A percentile compares a stretch with the other conserved stretches of the same genome.
These are phyloP conservation scores for Mustela nigripes DNA, from an alignment of 2,113 vertebrate species.

Conservation along the genomic window DNA sequence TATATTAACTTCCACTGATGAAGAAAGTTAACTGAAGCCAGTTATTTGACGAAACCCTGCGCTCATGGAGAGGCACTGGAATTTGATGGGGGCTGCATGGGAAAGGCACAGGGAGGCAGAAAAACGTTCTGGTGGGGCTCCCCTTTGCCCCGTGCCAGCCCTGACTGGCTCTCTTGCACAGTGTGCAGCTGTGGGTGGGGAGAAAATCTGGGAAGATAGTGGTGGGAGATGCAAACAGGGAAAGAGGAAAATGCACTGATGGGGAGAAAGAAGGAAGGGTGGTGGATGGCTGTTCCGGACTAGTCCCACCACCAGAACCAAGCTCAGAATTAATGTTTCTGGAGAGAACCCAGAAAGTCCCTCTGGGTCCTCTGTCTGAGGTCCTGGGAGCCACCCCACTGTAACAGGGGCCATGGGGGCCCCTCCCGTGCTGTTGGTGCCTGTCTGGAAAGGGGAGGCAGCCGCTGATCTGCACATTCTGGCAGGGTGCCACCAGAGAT, in stretches of 20 bases:
- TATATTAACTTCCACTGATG: no score
- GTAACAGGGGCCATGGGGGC: accelerated
- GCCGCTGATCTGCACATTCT: background rate
- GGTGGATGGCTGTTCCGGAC: accelerated
- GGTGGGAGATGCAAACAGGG: background rate
- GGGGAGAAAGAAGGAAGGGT: background rate
- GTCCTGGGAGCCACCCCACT: accelerated
- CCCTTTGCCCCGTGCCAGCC: accelerated
- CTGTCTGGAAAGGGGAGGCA: background rate
- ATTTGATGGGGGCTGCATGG: accelerated
- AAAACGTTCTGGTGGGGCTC: accelerated
- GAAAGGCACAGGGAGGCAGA: background rate
- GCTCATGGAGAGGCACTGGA: background rate
- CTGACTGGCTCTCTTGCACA: accelerated
- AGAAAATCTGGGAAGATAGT: background rate
- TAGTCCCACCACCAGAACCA: background rate
- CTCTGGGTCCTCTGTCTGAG: background rate
- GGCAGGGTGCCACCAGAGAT: background rate
- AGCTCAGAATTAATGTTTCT: background rate
- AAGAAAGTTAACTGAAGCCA: background rate
- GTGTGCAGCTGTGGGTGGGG: background rate
- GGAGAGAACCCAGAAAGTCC: background rate
- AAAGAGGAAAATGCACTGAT: no score
- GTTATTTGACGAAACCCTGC: no score
- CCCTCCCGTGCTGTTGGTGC: no score